Conservation (phyloP, 2,113 vertebrate genomes). For the Rostratula benghalensis region DNA sequence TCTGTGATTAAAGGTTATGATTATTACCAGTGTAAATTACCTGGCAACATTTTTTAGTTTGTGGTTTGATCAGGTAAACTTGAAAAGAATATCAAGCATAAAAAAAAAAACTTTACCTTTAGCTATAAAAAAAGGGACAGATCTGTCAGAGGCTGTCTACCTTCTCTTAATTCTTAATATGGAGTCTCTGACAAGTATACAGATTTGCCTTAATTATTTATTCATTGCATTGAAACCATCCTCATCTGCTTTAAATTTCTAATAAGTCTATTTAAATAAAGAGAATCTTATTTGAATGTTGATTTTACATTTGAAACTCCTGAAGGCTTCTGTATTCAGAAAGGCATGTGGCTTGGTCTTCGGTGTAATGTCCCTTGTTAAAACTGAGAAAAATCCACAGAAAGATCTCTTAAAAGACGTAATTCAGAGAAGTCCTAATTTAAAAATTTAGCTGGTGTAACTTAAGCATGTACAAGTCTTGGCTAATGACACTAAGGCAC, state of each 20-base stretch:
- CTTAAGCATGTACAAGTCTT: background rate
- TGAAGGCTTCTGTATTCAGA: conserved; percentile 46
- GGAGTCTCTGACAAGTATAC: conserved; percentile 76
- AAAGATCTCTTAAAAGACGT: background rate
- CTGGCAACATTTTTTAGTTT: conserved; percentile 68
- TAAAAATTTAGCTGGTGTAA: background rate
- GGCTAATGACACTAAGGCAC: background rate
- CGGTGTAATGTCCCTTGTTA: background rate
- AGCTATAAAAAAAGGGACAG: conserved; percentile 66
- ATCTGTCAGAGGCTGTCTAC: conserved; percentile 74
- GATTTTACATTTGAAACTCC: conserved; percentile 72
- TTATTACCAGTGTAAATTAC: conserved; percentile 76
- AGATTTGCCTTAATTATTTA: conserved; percentile 85
- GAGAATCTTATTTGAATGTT: conserved; percentile 73
- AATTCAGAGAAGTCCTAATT: background rate
- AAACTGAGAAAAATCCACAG: background rate
- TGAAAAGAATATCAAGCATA: conserved; percentile 75
- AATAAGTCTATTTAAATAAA: conserved; percentile 82
- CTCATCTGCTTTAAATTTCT: conserved; percentile 82
- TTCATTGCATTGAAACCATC: conserved; percentile 79
- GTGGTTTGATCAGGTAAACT: conserved; percentile 77
- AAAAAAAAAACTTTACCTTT: conserved; percentile 69
- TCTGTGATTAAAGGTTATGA: conserved; percentile 76
- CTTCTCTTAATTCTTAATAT: conserved; percentile 74
- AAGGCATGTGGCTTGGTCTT: background rate